phyloP scores from a whole-genome alignment of 2,113 vertebrate species.

The Oxygymnocypris stewartii region DNA sequence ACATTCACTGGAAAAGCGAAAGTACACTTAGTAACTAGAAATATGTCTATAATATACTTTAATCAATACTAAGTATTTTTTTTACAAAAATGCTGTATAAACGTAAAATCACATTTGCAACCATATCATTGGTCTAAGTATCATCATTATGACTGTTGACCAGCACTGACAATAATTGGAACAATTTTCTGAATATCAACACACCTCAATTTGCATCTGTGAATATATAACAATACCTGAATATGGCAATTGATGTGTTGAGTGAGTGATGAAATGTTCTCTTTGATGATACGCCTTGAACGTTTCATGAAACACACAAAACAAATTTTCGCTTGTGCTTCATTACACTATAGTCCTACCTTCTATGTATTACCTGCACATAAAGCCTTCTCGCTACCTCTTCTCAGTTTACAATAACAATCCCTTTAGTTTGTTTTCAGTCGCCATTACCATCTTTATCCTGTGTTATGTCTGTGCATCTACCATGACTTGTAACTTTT shows the following conservation, averaged over 20 bases:
- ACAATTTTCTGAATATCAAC: no score
- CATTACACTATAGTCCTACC: not conserved
- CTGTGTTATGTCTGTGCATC: slow-evolving; percentile 44
- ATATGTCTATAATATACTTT: no score
- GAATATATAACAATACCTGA: no score
- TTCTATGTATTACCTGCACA: not conserved
- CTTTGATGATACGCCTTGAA: not conserved
- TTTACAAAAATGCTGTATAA: no score
- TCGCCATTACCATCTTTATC: not conserved
- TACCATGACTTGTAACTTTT: slow-evolving; percentile 56
- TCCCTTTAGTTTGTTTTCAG: slow-evolving; percentile 31
- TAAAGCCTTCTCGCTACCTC: not conserved
- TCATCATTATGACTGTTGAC: no score
- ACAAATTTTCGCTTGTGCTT: not conserved
- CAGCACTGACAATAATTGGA: no score
- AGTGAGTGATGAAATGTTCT: not conserved
- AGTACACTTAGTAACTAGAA: no score
- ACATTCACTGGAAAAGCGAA: no score
- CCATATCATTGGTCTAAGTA: no score
- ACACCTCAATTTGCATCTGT: no score
- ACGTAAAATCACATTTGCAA: no score
- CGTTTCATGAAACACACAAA: not conserved
- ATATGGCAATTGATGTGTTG: not conserved
- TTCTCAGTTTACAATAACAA: not conserved
- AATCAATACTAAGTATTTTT: no score